phyloP scores from a whole-genome alignment of 2,113 vertebrate species.

The Athene noctua region DNA sequence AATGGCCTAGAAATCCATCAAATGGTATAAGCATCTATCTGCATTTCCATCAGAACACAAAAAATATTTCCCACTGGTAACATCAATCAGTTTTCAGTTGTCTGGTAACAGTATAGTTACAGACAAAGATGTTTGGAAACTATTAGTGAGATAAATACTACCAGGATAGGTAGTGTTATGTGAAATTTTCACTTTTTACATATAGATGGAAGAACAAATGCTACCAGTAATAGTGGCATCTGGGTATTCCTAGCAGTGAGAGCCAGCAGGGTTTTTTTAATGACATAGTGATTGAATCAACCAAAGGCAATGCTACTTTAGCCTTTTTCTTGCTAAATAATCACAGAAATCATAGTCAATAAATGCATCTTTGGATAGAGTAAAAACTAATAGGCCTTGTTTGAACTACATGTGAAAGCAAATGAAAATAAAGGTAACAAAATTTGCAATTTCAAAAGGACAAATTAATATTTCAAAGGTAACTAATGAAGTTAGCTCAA shows the following conservation, averaged over 20 bases:
- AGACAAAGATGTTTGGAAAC: neutral
- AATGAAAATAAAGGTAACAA: neutral
- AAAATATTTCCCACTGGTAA: neutral
- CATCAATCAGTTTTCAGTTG: neutral
- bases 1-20: neutral
- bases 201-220: neutral
- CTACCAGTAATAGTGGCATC: neutral
- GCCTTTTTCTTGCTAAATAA: neutral
- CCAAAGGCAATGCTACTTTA: neutral
- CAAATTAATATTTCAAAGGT: slow-evolving; percentile 6
- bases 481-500: neutral
- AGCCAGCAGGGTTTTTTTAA: neutral
- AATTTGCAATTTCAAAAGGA: neutral
- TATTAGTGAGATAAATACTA: neutral
- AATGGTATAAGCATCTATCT: neutral
- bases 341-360: neutral
- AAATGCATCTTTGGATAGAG: neutral
- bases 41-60: neutral
- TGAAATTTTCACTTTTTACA: neutral
- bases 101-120: neutral
- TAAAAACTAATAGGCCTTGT: neutral
- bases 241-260: neutral
- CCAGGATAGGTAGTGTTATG: neutral
- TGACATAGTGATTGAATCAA: neutral
- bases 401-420: neutral